Conservation (phyloP, 2,888 invertebrate genomes). For the Hedychridium roseum region DNA sequence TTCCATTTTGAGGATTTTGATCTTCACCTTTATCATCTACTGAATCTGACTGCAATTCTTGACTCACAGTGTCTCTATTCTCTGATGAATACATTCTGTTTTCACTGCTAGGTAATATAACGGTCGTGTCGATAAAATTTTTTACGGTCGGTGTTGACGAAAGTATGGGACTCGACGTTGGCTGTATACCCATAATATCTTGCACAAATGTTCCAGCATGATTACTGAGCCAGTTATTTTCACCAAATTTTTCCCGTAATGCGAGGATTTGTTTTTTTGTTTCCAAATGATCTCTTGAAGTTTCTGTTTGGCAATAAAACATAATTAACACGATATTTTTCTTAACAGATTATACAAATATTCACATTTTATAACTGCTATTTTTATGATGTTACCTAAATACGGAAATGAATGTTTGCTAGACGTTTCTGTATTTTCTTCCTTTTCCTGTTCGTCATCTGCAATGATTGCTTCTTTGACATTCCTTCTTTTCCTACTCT, state of each 20-base stretch:
- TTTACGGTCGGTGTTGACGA: conserved; percentile 38
- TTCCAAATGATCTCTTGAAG: conserved; percentile 66
- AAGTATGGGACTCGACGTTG: conserved; percentile 34
- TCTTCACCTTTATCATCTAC: conserved; percentile 4
- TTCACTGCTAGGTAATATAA: too few species aligned
- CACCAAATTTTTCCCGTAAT: conserved; percentile 69
- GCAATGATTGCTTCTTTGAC: conserved; percentile 63
- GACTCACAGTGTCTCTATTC: too few species aligned
- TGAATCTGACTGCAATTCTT: too few species aligned
- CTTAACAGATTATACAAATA: conserved; percentile 7
- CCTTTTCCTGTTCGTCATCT: conserved; percentile 63
- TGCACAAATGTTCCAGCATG: conserved; percentile 67
- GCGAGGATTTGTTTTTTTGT: conserved; percentile 70
- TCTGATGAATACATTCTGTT: neutral
- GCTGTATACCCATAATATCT: conserved; percentile 67
- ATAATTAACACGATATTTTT: neutral
- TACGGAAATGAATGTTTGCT: conserved; percentile 44
- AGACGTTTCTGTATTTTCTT: conserved; percentile 40
- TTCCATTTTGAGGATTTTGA: too few species aligned
- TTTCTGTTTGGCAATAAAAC: conserved; percentile 32
- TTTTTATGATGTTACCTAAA: conserved; percentile 30
- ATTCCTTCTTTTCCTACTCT: conserved; percentile 50
- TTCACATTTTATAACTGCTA: conserved; percentile 2
- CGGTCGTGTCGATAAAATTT: conserved; percentile 5
- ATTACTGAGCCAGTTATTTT: conserved; percentile 69